Evolutionary conservation across 2,888 invertebrate genomes (phyloP).

Genomic region (Vannuccia rotundouncinata): DNA sequence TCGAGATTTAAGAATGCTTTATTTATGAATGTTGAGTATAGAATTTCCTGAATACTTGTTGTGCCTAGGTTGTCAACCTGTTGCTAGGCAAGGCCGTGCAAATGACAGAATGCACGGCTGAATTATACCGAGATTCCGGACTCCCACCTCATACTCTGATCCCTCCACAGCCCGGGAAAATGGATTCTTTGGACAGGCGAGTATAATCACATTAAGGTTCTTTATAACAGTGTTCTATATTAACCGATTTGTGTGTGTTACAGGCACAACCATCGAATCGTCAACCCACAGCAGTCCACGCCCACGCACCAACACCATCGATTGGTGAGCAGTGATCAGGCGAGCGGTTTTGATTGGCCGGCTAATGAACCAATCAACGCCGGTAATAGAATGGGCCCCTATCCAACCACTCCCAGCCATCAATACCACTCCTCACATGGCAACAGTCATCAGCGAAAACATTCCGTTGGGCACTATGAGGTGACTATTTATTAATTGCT

Average conservation of each 20-base stretch:
- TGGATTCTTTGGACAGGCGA: neutral
- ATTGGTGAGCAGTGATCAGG: neutral
- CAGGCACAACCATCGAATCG: neutral
- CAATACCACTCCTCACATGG: neutral
- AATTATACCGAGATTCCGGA: neutral
- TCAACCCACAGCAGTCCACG: neutral
- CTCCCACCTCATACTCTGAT: neutral
- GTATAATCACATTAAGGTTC: neutral
- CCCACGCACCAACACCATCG: conserved; percentile 4
- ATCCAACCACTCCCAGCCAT: conserved; percentile 2
- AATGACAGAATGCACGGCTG: neutral
- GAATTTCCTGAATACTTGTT: too few relatives aligned
- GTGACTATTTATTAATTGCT: too few relatives aligned
- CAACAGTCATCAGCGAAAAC: neutral
- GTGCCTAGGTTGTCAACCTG: neutral
- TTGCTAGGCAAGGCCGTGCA: neutral
- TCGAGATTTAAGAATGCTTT: too few relatives aligned
- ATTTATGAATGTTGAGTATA: too few relatives aligned
- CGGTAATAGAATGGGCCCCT: neutral
- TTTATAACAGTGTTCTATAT: too few relatives aligned
- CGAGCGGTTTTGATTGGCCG: neutral
- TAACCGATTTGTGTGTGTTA: too few relatives aligned
- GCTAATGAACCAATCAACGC: neutral
- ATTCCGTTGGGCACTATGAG: neutral
- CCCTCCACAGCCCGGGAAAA: neutral